These are phyloP conservation scores for Periophthalmus magnuspinnatus DNA, from an alignment of 2,797 vertebrate species.

Conservation along the genomic window DNA sequence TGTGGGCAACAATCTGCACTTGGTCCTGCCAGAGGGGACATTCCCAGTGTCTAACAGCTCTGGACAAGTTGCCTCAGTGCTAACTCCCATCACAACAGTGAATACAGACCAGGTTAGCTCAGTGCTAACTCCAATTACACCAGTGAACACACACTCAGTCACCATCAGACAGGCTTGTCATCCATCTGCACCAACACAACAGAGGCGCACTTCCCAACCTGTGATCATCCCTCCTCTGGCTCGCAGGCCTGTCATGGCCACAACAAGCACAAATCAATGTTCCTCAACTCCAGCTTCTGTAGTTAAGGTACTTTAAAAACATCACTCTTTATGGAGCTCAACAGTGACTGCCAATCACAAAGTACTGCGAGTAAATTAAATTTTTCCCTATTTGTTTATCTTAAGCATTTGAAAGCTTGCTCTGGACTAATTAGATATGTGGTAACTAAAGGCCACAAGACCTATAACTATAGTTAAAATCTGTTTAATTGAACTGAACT, in stretches of 20 bases:
- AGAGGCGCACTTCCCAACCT: slow-evolving; percentile 32
- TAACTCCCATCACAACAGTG: slow-evolving; percentile 52
- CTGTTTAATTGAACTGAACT: no score
- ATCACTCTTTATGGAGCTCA: background rate
- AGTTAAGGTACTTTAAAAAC: slow-evolving; percentile 65
- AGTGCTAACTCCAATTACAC: slow-evolving; percentile 52
- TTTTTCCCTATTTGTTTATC: no score
- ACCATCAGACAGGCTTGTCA: slow-evolving; percentile 11
- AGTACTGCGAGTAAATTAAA: no score
- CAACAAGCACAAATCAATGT: slow-evolving; percentile 22
- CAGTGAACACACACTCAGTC: slow-evolving; percentile 6
- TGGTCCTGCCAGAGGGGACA: slow-evolving; percentile 75
- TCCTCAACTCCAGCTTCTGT: slow-evolving; percentile 36
- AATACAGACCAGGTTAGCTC: slow-evolving; percentile 27
- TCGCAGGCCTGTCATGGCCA: slow-evolving; percentile 25
- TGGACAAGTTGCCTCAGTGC: slow-evolving; percentile 40
- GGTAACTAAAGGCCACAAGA: no score
- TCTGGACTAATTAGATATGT: no score
- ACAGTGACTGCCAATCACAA: no score
- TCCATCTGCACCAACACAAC: slow-evolving; percentile 20
- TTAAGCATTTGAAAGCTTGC: no score
- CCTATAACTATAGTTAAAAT: no score
- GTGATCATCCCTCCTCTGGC: slow-evolving; percentile 45
- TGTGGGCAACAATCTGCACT: slow-evolving; percentile 71
- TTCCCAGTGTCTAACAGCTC: slow-evolving; percentile 65